Evolutionary conservation across 2,888 invertebrate species (phyloP), one percentile per base, ranked within the genome.

Genomic region (Electrophaes corylata): DNA sequence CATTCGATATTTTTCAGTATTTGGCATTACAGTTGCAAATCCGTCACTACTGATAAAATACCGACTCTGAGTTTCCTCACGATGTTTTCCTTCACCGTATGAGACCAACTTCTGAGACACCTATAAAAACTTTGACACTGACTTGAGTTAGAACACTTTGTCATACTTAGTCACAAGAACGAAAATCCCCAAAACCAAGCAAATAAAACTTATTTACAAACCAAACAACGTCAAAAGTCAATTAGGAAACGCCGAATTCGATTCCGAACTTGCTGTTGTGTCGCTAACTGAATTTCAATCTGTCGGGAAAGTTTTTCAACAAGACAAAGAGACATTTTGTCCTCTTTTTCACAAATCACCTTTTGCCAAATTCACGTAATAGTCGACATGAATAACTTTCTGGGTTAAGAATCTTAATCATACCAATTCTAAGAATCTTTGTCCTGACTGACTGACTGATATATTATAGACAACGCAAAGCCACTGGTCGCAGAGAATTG

Each of bases 181-280:
- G 26, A 39, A 52, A 37, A 37, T 29, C 26, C 2, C 45, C 54
- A 67, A 68, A 70, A 66, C 61, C 60, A 52, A 64, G 62, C 41
- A 63, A 65, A 46, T 63, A 63, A 65, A 65, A 57, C 59, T 57
- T 73, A 69, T 71, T 70, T 69, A 70, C 66, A 71, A 70, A 51
- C 65, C 66, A 70, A 73, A 75, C 73, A 74, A 75, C 70, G 67
- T 67, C 68, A 71, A 70, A 77, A 78, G 70, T 75, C 73, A 76
- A 74, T 78, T 78, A 76, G 69, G 71, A 65, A 66, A 62, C 60
- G 50, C 57, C 65, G 65, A 72, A 74, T 75, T 73, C 73, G 67
- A 72, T 73, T 67, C 52, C 62, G 50, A 67, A 69, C 64, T 72
- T 54, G 60, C 63, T 56, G 50, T 65, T 73, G 75, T 74, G 76